A percentile compares a stretch with the other conserved stretches of the same genome.
phyloP scores from a whole-genome alignment of 2,888 invertebrate genomes.

The Drosophila ezoana region DNA sequence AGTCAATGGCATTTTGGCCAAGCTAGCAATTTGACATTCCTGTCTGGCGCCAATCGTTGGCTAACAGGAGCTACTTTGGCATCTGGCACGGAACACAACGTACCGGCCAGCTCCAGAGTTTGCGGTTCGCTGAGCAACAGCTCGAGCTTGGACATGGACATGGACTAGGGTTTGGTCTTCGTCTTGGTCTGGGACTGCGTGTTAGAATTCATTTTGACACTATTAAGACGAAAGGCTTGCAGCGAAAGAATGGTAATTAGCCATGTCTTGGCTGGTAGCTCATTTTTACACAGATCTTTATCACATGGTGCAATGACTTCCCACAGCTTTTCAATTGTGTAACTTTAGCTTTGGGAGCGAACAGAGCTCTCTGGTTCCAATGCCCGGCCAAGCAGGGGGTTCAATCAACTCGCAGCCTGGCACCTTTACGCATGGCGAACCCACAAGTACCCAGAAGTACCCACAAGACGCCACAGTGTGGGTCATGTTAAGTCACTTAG shows the following conservation, averaged over 20 bases:
- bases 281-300: slow-evolving; percentile 57
- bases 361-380: slow-evolving; percentile 15
- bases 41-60: slow-evolving; percentile 31
- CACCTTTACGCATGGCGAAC: slow-evolving; percentile 83
- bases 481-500: slow-evolving; percentile 75
- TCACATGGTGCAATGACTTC: slow-evolving; percentile 67
- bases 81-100: slow-evolving; percentile 16
- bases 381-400: slow-evolving; percentile 53
- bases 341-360: slow-evolving; percentile 39
- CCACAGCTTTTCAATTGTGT: slow-evolving; percentile 69
- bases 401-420: slow-evolving; percentile 71
- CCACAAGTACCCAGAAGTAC: slow-evolving; percentile 15
- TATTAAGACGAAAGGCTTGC: slow-evolving; percentile 62
- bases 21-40: slow-evolving; percentile 11
- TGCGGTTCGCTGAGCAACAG: slow-evolving; percentile 52
- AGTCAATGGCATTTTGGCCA: slow-evolving; percentile 21
- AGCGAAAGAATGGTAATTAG: slow-evolving; percentile 74
- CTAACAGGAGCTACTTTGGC: slow-evolving; percentile 14
- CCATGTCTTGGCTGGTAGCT: slow-evolving; percentile 41
- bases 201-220: slow-evolving; percentile 78
- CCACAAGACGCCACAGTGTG: slow-evolving; percentile 29
- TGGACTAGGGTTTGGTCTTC: slow-evolving; percentile 1
- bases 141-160: slow-evolving; percentile 3
- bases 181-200: slow-evolving; percentile 49
- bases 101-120: slow-evolving; percentile 24